Percentiles rank a stretch among this genome's conserved stretches.
Conservation (phyloP, 2,888 invertebrate genomes). For the Maniola hyperantus region DNA sequence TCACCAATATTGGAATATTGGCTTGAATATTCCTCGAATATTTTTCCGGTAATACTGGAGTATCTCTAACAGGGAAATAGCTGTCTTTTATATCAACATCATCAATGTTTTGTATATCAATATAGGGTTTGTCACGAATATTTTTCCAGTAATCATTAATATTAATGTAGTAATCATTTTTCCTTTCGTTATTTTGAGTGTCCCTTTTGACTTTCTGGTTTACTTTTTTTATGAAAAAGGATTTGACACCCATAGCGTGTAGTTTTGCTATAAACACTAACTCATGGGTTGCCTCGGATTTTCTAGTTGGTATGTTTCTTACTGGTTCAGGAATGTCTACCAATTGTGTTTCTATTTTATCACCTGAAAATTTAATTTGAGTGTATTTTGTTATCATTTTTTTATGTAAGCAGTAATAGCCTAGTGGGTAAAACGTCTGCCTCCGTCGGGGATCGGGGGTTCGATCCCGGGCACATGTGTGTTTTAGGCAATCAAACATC, state of each 20-base stretch:
- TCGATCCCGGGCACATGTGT: no score
- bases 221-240: constrained; percentile 76
- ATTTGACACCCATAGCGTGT: constrained; percentile 86
- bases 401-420: no score
- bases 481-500: no score
- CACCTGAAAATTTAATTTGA: constrained; percentile 59
- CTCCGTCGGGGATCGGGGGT: no score
- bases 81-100: constrained; percentile 19
- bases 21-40: background rate
- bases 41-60: constrained; percentile 9
- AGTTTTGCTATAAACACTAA: constrained; percentile 86
- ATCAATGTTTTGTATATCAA: constrained; percentile 49
- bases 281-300: constrained; percentile 85
- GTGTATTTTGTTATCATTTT: background rate
- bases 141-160: constrained; percentile 50
- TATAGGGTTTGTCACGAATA: constrained; percentile 42
- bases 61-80: constrained; percentile 12
- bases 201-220: constrained; percentile 46
- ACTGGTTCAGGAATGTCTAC: constrained; percentile 84
- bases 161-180: constrained; percentile 44
- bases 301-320: constrained; percentile 81
- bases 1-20: constrained; percentile 18
- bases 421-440: background rate
- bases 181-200: constrained; percentile 25
- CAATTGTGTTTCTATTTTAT: constrained; percentile 83